phyloP scores from a whole-genome alignment of 2,888 invertebrate species.

The Clivina fossor region DNA sequence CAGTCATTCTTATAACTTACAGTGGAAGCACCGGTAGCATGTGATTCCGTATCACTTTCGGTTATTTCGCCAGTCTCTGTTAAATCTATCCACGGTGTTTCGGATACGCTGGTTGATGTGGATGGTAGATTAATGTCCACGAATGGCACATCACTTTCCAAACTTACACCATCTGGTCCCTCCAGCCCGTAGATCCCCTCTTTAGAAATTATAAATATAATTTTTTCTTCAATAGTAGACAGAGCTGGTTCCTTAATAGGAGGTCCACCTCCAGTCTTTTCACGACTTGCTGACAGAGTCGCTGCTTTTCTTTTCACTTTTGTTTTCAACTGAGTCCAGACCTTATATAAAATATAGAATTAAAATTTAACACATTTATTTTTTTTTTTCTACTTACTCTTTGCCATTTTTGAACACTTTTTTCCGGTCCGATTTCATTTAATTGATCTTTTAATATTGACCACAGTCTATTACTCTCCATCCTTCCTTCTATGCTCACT shows the following conservation, averaged over 20 bases:
- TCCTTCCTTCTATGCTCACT: conserved; percentile 3
- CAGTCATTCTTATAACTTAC: no score
- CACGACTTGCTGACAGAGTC: neutral
- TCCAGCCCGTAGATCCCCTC: neutral
- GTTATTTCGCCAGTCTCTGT: no score
- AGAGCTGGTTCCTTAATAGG: no score
- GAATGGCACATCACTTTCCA: no score
- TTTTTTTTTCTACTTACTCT: conserved; percentile 7
- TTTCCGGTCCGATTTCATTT: neutral
- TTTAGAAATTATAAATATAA: conserved; percentile 1
- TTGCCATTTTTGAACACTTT: conserved; percentile 1
- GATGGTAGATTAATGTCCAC: no score
- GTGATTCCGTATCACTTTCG: no score
- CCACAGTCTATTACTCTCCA: conserved; percentile 3
- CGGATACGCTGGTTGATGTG: no score
- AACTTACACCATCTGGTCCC: no score
- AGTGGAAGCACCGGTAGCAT: no score
- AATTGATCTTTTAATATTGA: neutral
- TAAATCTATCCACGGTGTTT: no score
- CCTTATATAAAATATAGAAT: no score
- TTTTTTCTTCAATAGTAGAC: conserved; percentile 1
- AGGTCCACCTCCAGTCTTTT: neutral
- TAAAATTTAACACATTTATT: no score
- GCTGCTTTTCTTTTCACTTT: conserved; percentile 1
- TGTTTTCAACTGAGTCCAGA: conserved; percentile 3